These are phyloP conservation scores for Octodonta nipae DNA, from an alignment of 2,888 invertebrate species.

Conservation along the genomic window DNA sequence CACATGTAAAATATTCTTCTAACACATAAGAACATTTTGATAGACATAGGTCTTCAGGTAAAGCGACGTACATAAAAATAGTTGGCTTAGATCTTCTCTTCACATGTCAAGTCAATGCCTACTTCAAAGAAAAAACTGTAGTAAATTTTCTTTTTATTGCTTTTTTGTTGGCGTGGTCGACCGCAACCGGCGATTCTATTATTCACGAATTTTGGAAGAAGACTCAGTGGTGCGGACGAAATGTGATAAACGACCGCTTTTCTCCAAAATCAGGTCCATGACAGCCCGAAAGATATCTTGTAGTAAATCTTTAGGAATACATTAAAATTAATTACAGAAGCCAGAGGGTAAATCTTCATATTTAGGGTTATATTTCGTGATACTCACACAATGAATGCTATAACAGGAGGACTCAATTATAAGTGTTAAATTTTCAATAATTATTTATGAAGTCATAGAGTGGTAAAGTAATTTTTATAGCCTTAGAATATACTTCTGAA, in stretches of 20 bases:
- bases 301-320: not conserved
- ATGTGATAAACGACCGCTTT: slow-evolving; percentile 29
- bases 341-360: too few species aligned
- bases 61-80: too few species aligned
- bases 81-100: slow-evolving; percentile 22
- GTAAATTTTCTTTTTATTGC: slow-evolving; percentile 32
- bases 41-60: slow-evolving; percentile 18
- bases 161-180: slow-evolving; percentile 26
- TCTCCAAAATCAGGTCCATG: slow-evolving; percentile 2
- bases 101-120: slow-evolving; percentile 28
- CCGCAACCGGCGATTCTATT: slow-evolving; percentile 27
- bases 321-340: slow-evolving; percentile 1
- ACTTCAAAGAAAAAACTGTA: slow-evolving; percentile 29
- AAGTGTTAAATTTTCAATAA: too few species aligned
- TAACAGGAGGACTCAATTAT: too few species aligned
- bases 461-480: too few species aligned
- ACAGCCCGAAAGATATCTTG: not conserved
- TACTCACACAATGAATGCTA: too few species aligned
- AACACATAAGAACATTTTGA: too few species aligned
- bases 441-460: too few species aligned
- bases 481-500: too few species aligned
- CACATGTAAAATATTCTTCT: too few species aligned
- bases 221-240: slow-evolving; percentile 27
- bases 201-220: slow-evolving; percentile 31
- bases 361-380: too few species aligned